phyloP scores from a whole-genome alignment of 2,797 vertebrate genomes.

The Anguilla anguilla region DNA sequence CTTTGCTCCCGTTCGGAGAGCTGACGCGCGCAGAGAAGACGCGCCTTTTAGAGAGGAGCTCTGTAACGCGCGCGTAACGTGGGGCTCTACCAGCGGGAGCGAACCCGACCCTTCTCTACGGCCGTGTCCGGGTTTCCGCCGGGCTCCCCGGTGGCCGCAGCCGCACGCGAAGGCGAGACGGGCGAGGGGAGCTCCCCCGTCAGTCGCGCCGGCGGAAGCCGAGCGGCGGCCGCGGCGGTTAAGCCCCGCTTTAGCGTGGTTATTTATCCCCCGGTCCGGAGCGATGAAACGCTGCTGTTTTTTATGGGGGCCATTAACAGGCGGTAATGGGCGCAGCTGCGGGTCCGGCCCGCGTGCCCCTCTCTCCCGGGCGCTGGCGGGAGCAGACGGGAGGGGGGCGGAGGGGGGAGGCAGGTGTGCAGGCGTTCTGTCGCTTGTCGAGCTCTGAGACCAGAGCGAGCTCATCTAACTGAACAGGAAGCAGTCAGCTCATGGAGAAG shows the following conservation, averaged over 20 bases:
- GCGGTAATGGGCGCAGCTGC: slow-evolving; percentile 44
- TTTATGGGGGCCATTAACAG: slow-evolving; percentile 66
- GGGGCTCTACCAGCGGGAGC: neutral
- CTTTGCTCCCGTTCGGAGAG: neutral
- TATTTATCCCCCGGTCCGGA: slow-evolving; percentile 62
- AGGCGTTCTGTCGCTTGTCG: too few relatives aligned
- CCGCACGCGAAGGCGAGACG: neutral
- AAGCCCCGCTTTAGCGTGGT: neutral
- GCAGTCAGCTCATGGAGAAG: neutral
- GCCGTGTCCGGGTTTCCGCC: too few relatives aligned
- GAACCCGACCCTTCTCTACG: neutral
- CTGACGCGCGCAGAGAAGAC: neutral
- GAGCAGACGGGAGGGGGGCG: neutral
- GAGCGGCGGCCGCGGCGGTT: neutral
- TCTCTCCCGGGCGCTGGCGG: neutral
- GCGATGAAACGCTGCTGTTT: slow-evolving; percentile 62
- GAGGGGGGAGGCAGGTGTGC: neutral
- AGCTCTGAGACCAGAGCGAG: neutral
- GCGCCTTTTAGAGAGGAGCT: neutral
- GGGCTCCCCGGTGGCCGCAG: neutral
- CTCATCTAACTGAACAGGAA: neutral
- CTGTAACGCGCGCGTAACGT: neutral
- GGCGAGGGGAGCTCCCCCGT: neutral
- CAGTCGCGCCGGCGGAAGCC: neutral
- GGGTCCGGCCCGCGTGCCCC: slow-evolving; percentile 28